Evolutionary conservation across 2,888 invertebrate species (phyloP), one percentile per base, ranked within the genome.

Genomic region (Dexiosoma caninum): DNA sequence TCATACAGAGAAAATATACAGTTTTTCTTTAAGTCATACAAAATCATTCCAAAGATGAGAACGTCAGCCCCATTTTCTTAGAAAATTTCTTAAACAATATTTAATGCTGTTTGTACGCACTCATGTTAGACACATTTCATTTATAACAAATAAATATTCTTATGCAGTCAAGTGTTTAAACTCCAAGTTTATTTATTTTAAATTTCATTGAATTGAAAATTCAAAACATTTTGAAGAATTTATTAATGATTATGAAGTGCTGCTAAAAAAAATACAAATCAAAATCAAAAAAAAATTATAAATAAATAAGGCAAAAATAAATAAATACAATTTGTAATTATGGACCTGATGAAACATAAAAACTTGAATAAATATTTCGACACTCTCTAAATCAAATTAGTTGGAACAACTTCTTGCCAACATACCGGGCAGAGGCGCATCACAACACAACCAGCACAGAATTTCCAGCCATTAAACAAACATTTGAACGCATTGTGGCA

Each of bases 291-390:
- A 30, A 30, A 35, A 42, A 64, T 60, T 46, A 55, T 40, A 37
- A 64, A 66, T 60, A n/a, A 42, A 51, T 27, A 6, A 27, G 27
- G 40, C 10, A 32, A 62, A 70, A 55, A 70, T 62, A 76, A 76
- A 69, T 62, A 76, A 70, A 77, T 62, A 67, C 46, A 62, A 40
- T 49, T 77, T 70, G 30, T 77, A 64, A 77, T 77, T 64, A 64
- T 70, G 55, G 10, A 53, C 44, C 30, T 44, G 79, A 70, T 80
- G 79, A 75, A 75, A 75, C 59, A 62, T 70, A 60, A 46, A 80
- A 67, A 67, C 32, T 42, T 64, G 19, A 77, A 62, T 81, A 81
- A 81, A 81, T 78, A 74, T 78, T 81, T 81, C 81, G 37, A 72
- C 81, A 78, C 67, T 9, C 40, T 40, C 59, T 57, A 74, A 77